phyloP scores from a whole-genome alignment of 2,113 vertebrate genomes.

The Bufo bufo region DNA sequence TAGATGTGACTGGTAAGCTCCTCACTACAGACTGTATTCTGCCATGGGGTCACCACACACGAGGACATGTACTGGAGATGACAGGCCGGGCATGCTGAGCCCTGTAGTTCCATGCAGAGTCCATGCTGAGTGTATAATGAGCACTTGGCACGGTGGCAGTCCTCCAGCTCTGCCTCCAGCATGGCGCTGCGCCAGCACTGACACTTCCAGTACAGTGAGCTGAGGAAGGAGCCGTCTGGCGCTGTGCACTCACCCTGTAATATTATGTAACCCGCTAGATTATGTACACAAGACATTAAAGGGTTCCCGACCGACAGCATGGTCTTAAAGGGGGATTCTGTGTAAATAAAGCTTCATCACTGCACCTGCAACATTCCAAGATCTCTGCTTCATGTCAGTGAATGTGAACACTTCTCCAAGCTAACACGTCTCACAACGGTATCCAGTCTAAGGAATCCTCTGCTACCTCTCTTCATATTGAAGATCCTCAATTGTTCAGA shows the following conservation, averaged over 20 bases:
- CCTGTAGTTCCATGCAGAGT: not conserved
- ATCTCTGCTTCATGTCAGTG: not conserved
- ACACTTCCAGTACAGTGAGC: constrained; percentile 10
- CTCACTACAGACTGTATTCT: no score
- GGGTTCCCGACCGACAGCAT: not conserved
- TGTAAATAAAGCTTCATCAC: no score
- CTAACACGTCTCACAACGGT: not conserved
- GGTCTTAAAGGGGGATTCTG: not conserved
- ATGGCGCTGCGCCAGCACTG: not conserved
- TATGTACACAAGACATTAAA: not conserved
- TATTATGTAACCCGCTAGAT: not conserved
- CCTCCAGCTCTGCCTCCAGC: not conserved
- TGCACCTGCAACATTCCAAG: not conserved
- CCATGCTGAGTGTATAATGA: not conserved
- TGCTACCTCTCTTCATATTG: no score
- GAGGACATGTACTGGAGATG: not conserved
- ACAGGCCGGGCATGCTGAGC: not conserved
- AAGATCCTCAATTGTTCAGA: no score
- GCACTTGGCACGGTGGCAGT: not conserved
- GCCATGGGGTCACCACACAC: no score
- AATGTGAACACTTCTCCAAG: not conserved
- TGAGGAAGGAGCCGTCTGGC: constrained; percentile 3
- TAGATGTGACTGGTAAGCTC: no score
- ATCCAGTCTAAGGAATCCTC: no score
- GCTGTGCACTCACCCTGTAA: not conserved